Percentiles rank a stretch among this genome's conserved stretches.
phyloP scores from a whole-genome alignment of 2,888 invertebrate genomes.

The Leptura quadrifasciata region DNA sequence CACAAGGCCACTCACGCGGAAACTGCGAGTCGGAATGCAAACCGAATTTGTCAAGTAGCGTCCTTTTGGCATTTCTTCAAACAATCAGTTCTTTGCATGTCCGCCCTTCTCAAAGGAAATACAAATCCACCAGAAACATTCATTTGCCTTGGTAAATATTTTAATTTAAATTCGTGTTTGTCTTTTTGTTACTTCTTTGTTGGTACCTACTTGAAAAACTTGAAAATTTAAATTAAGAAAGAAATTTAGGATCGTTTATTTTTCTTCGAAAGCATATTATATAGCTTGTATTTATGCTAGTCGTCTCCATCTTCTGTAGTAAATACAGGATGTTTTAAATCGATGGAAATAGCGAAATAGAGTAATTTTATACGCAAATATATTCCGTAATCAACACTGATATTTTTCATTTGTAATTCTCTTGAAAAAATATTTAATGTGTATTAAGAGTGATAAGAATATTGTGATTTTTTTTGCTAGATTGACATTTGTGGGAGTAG shows the following conservation, averaged over 20 bases:
- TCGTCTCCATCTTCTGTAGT: neutral
- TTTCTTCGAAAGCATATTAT: neutral
- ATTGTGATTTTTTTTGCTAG: too few species aligned
- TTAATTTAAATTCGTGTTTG: conserved; percentile 65
- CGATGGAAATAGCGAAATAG: too few species aligned
- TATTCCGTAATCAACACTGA: too few species aligned
- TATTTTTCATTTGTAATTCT: too few species aligned
- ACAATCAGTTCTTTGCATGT: conserved; percentile 66
- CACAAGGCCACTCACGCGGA: conserved; percentile 63
- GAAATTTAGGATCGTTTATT: conserved; percentile 9
- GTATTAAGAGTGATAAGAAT: too few species aligned
- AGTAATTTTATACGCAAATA: too few species aligned
- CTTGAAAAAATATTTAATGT: too few species aligned
- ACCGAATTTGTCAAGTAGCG: conserved; percentile 72
- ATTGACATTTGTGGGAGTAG: too few species aligned
- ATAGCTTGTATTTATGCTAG: neutral
- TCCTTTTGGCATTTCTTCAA: conserved; percentile 68
- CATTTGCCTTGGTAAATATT: conserved; percentile 65
- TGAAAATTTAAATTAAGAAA: conserved; percentile 5
- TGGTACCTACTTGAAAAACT: conserved; percentile 11
- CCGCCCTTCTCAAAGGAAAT: conserved; percentile 54
- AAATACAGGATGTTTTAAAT: neutral
- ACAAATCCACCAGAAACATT: conserved; percentile 58
- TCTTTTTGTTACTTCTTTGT: conserved; percentile 52
- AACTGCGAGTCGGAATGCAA: conserved; percentile 72